Evolutionary conservation across 1,140 invertebrate species (phyloP).

Genomic region (Caerostris extrusa): DNA sequence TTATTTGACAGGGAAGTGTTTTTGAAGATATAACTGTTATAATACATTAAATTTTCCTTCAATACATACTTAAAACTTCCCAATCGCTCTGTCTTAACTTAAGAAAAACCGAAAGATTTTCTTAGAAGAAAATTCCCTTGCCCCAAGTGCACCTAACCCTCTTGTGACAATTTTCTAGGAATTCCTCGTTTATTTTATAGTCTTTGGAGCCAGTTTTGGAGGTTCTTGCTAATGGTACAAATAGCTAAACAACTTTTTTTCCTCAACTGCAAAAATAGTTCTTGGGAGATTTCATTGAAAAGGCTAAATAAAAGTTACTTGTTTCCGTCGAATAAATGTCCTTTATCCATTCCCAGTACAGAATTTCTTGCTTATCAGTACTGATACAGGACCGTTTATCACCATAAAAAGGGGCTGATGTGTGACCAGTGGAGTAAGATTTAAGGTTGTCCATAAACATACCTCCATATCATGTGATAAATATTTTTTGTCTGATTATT

Average conservation of each 20-base stretch:
- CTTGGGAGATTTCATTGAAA: not conserved
- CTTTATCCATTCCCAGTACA: not conserved
- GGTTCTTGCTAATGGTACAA: not conserved
- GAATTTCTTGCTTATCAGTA: constrained; percentile 17
- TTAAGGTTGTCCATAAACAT: not conserved
- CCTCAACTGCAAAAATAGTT: not conserved
- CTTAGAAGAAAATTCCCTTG: not conserved
- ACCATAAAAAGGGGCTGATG: not conserved
- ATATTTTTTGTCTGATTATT: not conserved
- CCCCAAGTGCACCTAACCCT: not conserved
- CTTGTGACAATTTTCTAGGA: not conserved
- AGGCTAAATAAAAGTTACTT: constrained; percentile 10
- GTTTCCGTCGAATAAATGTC: not conserved
- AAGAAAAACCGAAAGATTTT: not conserved
- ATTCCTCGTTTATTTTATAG: not conserved
- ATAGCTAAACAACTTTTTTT: not conserved
- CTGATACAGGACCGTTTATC: not conserved
- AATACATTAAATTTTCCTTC: too few species aligned
- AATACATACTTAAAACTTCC: too few species aligned
- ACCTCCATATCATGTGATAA: not conserved
- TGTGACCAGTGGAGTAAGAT: not conserved
- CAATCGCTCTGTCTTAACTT: too few species aligned
- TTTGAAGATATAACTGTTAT: too few species aligned
- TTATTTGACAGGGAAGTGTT: too few species aligned
- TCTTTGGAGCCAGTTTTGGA: not conserved